These are phyloP conservation scores for Marasmarcha lunaedactyla DNA, from an alignment of 2,888 invertebrate species.

Conservation along the genomic window DNA sequence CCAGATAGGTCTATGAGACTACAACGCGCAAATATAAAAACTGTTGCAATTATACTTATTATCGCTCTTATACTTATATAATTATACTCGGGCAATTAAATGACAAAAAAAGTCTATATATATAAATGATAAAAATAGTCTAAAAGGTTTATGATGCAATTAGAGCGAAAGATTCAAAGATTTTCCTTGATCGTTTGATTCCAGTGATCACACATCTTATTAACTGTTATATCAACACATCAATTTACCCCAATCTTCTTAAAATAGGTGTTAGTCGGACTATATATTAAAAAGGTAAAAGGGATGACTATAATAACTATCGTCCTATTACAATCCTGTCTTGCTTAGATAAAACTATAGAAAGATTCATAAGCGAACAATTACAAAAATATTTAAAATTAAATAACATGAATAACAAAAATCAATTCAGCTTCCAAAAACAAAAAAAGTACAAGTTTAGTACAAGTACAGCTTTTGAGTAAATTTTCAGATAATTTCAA, in stretches of 20 bases:
- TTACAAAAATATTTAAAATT: conserved; percentile 4
- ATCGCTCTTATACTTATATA: conserved; percentile 7
- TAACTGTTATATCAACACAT: conserved; percentile 5
- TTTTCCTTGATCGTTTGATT: conserved; percentile 3
- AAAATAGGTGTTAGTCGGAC: conserved; percentile 10
- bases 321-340: conserved; percentile 12
- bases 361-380: conserved; percentile 6
- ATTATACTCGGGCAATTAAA: too few species aligned
- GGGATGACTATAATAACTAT: conserved; percentile 10
- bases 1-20: conserved; percentile 2
- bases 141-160: conserved; percentile 8
- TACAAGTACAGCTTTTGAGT: conserved; percentile 6
- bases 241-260: conserved; percentile 5
- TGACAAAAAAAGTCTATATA: conserved; percentile 10
- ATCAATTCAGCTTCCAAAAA: conserved; percentile 10
- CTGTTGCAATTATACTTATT: too few species aligned
- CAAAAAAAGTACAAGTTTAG: too few species aligned
- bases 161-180: conserved; percentile 7
- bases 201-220: conserved; percentile 9
- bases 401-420: conserved; percentile 4
- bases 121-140: too few species aligned
- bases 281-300: conserved; percentile 8
- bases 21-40: neutral
- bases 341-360: too few species aligned
- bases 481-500: conserved; percentile 9